phyloP scores from a whole-genome alignment of 2,888 invertebrate species.

The Nematopogon swammerdamellus region DNA sequence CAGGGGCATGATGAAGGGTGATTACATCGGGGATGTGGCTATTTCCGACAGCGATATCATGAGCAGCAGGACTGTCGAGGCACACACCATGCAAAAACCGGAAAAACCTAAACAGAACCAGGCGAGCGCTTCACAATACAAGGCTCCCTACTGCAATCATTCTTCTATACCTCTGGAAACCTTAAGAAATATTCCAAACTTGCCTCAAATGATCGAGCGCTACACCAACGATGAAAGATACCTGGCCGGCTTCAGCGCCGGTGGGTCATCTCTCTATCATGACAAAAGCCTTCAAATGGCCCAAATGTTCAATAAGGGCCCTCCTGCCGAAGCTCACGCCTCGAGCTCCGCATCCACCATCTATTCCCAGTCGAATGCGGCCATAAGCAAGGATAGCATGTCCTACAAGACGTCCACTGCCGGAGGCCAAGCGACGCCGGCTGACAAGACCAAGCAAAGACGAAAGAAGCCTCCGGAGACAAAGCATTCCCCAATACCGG shows the following conservation, averaged over 20 bases:
- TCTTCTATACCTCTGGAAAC: constrained; percentile 46
- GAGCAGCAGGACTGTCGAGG: constrained; percentile 32
- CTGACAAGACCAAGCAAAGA: constrained; percentile 32
- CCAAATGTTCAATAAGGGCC: constrained; percentile 55
- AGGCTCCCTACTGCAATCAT: constrained; percentile 35
- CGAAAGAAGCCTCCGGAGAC: constrained; percentile 33
- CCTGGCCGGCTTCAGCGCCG: constrained; percentile 43
- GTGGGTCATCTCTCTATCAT: constrained; percentile 46
- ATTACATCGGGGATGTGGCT: constrained; percentile 21
- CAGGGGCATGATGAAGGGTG: constrained; percentile 29
- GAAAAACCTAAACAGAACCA: constrained; percentile 38
- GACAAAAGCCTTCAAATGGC: constrained; percentile 60
- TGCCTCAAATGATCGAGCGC: constrained; percentile 60
- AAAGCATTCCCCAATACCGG: constrained; percentile 24
- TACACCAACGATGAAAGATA: constrained; percentile 56
- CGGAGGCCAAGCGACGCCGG: constrained; percentile 19
- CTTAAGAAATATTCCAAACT: constrained; percentile 52
- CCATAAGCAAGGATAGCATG: constrained; percentile 32
- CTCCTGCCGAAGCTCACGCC: constrained; percentile 33
- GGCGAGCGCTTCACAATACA: constrained; percentile 36
- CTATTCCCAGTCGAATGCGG: constrained; percentile 36
- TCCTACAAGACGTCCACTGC: constrained; percentile 29
- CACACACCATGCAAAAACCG: constrained; percentile 30
- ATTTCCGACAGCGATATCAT: constrained; percentile 23
- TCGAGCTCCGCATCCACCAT: constrained; percentile 26